Base-by-base conservation (phyloP, 2,113 vertebrate species). In the Carlito syrichta region DNA sequence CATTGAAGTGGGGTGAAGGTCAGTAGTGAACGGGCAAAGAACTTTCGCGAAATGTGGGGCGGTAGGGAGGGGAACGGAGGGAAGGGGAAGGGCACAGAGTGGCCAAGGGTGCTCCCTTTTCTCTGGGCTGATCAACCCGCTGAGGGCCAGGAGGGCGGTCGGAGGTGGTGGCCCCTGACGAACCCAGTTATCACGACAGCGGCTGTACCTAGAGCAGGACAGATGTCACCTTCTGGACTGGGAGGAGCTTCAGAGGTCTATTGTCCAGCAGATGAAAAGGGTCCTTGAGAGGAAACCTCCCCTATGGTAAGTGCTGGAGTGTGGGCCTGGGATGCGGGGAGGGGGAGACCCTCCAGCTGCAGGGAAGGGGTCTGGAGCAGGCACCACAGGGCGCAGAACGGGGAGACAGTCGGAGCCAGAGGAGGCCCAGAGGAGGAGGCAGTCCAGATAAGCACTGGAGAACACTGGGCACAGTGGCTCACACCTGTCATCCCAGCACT, bases 221-320 rank as follows among this genome's bases (percentile, higher is more conserved):
- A 16, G 45, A 27, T 0, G 25, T 30, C 23, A 17, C 0, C 11
- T 79, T 79, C 68, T 52, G 38, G 52, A 48, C 22, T 19, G 5
- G 38, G 45, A 50, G 74, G n/a, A 54, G 0, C 8, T 50, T 20
- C 45, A 22, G 32, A 22, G 6, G 5, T 14, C 85, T 32, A 22
- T 14, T 58, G 48, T 50, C 11, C 16, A 4, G 12, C 6, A 50
- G 68, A 77, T 16, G 20, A 30, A 63, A 8, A 63, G 56, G 84
- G 16, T 6, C 22, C 5, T 22, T 27, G 3, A 3, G 23, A 6
- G 16, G 32, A 68, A 17, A 11, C 20, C 0, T 6, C 1, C 11
- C 23, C 82, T 12, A 6, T 5, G 69, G 2, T 3, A 66, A 25
- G 20, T 0, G 22, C 73, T n/a, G 5, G 62, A 52, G 88, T 60